Base-by-base conservation (phyloP, 2,113 vertebrate genomes). In the Oenanthe melanoleuca region DNA sequence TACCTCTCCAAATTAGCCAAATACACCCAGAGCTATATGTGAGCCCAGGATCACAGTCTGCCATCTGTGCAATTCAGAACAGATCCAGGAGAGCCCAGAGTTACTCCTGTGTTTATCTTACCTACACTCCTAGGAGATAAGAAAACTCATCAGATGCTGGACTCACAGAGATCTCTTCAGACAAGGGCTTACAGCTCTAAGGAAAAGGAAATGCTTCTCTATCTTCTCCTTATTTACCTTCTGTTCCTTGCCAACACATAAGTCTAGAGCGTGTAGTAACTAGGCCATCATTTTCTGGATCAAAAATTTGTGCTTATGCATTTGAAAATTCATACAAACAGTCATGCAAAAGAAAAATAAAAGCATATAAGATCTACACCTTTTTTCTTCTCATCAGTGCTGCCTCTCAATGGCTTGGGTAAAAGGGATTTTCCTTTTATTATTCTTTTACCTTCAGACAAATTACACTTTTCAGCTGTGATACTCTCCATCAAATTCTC, bases 81-180 rank as follows among this genome's bases (percentile, higher is more conserved):
- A 80, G 42, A 71, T 50, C 19, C 38, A 86, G 71, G 26, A 86
- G 52, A 74, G 50, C 29, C 57, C 22, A 12, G 37, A 80, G 28
- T 20, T 34, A 25, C 17, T 78, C 40, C 70, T 6, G 8, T 56
- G 25, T 19, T 84, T 78, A 44, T 45, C 42, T 38, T 42, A 65
- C 22, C 47, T 69, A 45, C 0, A 0, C 9, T 67, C 21, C 44
- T n/a, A 34, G 40, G 29, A 85, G 29, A 56, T 45, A 26, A 56
- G 19, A 66, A 93, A 78, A 28, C 37, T 78, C 45, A 52, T 66
- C 56, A 85, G 72, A 55, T 42, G 60, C 37, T 73, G 56, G 83
- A 71, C 65, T 72, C 15, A 3, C 8, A 37, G 42, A 67, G 21
- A 21, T 56, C 33, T 79, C 71, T 40, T 85, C 59, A 38, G 63